Base-by-base conservation (phyloP, 2,888 invertebrate species). In the Torymus auratus region DNA sequence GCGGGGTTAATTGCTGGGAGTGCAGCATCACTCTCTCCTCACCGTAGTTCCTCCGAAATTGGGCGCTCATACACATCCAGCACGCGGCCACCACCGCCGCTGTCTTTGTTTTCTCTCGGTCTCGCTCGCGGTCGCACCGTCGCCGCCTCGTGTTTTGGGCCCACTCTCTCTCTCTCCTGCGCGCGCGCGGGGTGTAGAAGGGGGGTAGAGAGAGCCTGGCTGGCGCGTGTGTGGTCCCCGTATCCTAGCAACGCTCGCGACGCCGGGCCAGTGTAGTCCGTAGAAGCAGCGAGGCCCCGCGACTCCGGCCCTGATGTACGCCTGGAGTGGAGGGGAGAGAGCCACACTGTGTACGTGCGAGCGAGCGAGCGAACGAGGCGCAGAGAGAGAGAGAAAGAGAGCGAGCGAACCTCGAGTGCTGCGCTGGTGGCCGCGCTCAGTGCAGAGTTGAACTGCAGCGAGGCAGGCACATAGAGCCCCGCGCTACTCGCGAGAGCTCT, bases 171-270 rank as follows among this genome's bases (percentile, higher is more conserved):
- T 17, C 58, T 17, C 17, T 13, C 50, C 53, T 7, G 1, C 41
- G 7, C 41, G 41, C 41, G 41, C 41, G 41, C 41, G 41, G 7
- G 28, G 28, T 28, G 7, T 28, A 28, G 28, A 28, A 28, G 28
- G 28, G 28, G 28, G 28, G 28, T 28, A 41, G 41, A 41, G 41
- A 7, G 41, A 41, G 41, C 41, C 41, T 41, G 41, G 41, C 41
- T 41, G 41, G 87, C 88, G 88, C 89, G 89, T 88, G 90, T 89
- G 89, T 89, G 89, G 90, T 90, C 89, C 88, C 84, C 84, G 89
- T 89, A 88, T 87, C 89, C 88, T 89, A 89, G 89, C 89, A 89
- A 89, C 89, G 85, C 2, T 15, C 75, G 83, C 85, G 88, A 88
- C 89, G 89, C 89, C 85, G 84, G 85, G 41, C 28, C 41, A 41